These are phyloP conservation scores for Eulithis prunata DNA, from an alignment of 2,888 invertebrate genomes.

Conservation along the genomic window DNA sequence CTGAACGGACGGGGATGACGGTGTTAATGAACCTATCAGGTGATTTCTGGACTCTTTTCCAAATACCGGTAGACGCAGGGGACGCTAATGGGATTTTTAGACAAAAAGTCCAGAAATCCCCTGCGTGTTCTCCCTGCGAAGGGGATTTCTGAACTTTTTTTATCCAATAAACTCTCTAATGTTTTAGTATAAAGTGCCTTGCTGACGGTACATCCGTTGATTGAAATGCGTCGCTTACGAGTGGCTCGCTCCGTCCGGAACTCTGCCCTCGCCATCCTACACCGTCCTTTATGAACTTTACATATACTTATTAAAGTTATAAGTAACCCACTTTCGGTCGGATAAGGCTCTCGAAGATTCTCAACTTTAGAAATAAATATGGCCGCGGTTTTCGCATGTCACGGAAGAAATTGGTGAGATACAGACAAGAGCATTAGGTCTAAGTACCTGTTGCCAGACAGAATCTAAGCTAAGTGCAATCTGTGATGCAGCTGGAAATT, in stretches of 20 bases:
- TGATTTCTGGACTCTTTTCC: too few relatives aligned
- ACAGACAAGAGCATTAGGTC: too few relatives aligned
- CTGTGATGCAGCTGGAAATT: constrained; percentile 10
- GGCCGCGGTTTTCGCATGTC: constrained; percentile 17
- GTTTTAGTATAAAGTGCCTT: neutral
- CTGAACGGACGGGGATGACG: too few relatives aligned
- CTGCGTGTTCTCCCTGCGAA: too few relatives aligned
- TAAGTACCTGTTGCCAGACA: too few relatives aligned
- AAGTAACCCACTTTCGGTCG: constrained; percentile 42
- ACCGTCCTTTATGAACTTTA: constrained; percentile 47
- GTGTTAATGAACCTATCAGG: too few relatives aligned
- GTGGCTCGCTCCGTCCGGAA: constrained; percentile 36
- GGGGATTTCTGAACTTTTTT: too few relatives aligned
- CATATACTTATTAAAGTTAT: constrained; percentile 48
- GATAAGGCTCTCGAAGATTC: constrained; percentile 36
- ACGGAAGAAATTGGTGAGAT: neutral
- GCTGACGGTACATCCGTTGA: constrained; percentile 46
- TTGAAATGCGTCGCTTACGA: constrained; percentile 50
- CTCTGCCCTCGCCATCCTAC: constrained; percentile 39
- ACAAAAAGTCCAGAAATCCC: too few relatives aligned
- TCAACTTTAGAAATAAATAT: constrained; percentile 41
- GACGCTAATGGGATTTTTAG: too few relatives aligned
- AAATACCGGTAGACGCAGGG: too few relatives aligned
- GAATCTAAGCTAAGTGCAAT: constrained; percentile 9
- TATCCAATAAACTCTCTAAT: too few relatives aligned